These are phyloP conservation scores for Lissocephala sabroskyi DNA, from an alignment of 2,888 invertebrate species.

Conservation along the genomic window DNA sequence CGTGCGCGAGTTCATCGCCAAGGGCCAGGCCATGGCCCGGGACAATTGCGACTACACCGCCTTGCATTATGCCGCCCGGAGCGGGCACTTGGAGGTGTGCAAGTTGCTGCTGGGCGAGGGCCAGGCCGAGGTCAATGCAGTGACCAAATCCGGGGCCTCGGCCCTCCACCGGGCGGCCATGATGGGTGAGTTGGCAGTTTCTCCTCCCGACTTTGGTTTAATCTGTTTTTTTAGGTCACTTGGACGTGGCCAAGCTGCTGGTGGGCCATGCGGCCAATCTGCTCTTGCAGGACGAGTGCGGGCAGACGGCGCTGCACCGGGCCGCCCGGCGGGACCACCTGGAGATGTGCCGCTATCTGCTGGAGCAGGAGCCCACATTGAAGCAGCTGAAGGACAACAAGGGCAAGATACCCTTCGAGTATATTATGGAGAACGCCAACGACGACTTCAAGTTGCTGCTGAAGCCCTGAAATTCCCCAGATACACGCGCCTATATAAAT, in stretches of 20 bases:
- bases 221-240: slow-evolving; percentile 75
- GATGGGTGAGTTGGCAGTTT: slow-evolving; percentile 75
- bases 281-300: slow-evolving; percentile 82
- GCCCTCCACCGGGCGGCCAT: slow-evolving; percentile 87
- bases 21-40: slow-evolving; percentile 76
- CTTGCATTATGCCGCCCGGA: slow-evolving; percentile 90
- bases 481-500: slow-evolving; percentile 7
- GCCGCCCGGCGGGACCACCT: slow-evolving; percentile 76
- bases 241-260: slow-evolving; percentile 79
- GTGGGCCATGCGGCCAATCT: slow-evolving; percentile 78
- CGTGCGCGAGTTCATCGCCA: slow-evolving; percentile 76
- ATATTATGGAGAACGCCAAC: slow-evolving; percentile 69
- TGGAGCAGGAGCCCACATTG: slow-evolving; percentile 54
- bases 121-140: slow-evolving; percentile 82
- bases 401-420: slow-evolving; percentile 72
- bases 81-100: slow-evolving; percentile 82
- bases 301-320: slow-evolving; percentile 86
- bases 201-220: neutral
- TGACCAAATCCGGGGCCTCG: slow-evolving; percentile 86
- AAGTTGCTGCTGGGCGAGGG: slow-evolving; percentile 76
- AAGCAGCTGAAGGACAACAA: slow-evolving; percentile 72
- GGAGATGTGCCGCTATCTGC: slow-evolving; percentile 63
- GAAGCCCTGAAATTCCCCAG: slow-evolving; percentile 64
- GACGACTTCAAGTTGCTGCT: slow-evolving; percentile 70
- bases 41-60: slow-evolving; percentile 90